A percentile compares a stretch with the other conserved stretches of the same genome.
These are phyloP conservation scores for Myripristis jacobus DNA, from an alignment of 2,797 vertebrate species.

Conservation along the genomic window DNA sequence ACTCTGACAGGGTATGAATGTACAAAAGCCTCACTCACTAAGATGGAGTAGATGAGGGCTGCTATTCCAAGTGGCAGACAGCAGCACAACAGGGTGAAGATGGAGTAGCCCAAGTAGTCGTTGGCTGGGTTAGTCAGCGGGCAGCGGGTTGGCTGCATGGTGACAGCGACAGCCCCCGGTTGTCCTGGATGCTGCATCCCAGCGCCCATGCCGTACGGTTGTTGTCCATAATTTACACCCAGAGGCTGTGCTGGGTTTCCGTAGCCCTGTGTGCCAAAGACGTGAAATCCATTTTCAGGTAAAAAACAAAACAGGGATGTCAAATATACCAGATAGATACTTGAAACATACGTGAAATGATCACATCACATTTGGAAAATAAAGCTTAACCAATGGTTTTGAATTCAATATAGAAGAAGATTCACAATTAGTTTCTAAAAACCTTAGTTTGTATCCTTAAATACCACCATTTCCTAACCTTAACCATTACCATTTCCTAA, in stretches of 20 bases:
- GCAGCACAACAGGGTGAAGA: conserved; percentile 85
- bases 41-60: conserved; percentile 83
- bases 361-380: no score
- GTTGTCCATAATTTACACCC: conserved; percentile 28
- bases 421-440: no score
- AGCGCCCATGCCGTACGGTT: conserved; percentile 10
- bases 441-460: no score
- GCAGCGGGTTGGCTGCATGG: conserved; percentile 59
- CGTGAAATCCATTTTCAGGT: not conserved
- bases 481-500: no score
- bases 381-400: no score
- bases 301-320: no score
- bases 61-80: conserved; percentile 82
- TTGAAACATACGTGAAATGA: no score
- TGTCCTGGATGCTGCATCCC: conserved; percentile 48
- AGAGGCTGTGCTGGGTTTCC: conserved; percentile 31
- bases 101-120: conserved; percentile 83
- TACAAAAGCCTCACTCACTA: conserved; percentile 73
- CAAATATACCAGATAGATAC: no score
- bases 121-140: conserved; percentile 60
- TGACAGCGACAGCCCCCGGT: conserved; percentile 25
- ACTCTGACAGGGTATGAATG: not conserved
- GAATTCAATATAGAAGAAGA: no score
- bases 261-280: conserved; percentile 43
- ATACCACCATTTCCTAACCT: no score